A percentile compares a stretch with the other conserved stretches of the same genome.
phyloP scores from a whole-genome alignment of 2,113 vertebrate species.

The Lichenostomus cassidix region DNA sequence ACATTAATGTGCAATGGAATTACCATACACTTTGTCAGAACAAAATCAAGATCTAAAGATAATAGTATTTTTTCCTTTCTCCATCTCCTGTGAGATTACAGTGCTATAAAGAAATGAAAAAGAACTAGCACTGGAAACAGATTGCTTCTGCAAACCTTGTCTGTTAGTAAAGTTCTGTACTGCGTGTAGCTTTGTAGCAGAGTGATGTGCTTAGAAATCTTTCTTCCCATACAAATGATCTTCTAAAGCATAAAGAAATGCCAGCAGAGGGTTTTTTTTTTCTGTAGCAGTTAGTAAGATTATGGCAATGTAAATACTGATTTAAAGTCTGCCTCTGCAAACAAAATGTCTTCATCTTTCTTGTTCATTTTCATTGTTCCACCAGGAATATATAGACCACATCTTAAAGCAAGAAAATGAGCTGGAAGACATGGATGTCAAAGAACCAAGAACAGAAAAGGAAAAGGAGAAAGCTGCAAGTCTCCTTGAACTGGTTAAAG shows the following conservation, averaged over 20 bases:
- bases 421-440: constrained; percentile 77
- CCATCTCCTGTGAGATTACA: neutral
- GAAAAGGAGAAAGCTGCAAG: constrained; percentile 74
- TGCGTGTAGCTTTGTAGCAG: neutral
- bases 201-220: neutral
- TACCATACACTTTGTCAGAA: neutral
- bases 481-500: constrained; percentile 78
- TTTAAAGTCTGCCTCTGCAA: neutral
- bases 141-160: neutral
- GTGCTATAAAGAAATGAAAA: neutral
- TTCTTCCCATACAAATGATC: neutral
- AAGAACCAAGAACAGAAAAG: constrained; percentile 80
- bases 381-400: constrained; percentile 82
- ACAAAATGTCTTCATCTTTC: neutral
- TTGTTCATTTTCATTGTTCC: neutral
- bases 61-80: neutral
- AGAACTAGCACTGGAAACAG: neutral
- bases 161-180: neutral
- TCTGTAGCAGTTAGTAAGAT: neutral
- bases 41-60: neutral
- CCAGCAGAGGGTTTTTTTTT: neutral
- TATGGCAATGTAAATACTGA: neutral
- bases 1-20: neutral
- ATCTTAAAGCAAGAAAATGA: constrained; percentile 79
- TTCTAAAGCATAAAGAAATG: neutral